phyloP scores from a whole-genome alignment of 2,113 vertebrate species.

The Lycaon pictus region DNA sequence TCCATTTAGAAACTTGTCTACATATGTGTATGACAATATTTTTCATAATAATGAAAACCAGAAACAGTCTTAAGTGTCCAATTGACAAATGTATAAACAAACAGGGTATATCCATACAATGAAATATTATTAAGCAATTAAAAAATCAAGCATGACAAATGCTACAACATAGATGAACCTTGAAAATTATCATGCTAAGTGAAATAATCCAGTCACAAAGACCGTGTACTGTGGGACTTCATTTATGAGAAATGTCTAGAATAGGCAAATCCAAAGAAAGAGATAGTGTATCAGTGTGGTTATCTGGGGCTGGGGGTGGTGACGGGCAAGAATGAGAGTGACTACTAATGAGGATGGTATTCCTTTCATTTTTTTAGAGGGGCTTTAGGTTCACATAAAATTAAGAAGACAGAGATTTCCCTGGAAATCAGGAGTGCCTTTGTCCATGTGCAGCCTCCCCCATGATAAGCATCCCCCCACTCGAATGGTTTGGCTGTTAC shows the following conservation, averaged over 20 bases:
- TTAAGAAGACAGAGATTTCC: not conserved
- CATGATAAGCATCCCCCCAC: not conserved
- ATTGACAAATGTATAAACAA: not conserved
- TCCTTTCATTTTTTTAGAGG: not conserved
- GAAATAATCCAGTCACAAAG: not conserved
- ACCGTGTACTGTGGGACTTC: not conserved
- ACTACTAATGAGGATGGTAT: not conserved
- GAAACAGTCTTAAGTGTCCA: not conserved
- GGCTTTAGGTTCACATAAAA: not conserved
- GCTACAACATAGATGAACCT: not conserved
- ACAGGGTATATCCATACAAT: not conserved
- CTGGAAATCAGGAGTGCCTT: no score
- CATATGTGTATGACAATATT: not conserved
- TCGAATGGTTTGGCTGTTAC: not conserved
- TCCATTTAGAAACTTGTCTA: not conserved
- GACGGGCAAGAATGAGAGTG: not conserved
- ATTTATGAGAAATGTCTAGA: not conserved
- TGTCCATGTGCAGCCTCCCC: not conserved
- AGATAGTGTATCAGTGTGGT: not conserved
- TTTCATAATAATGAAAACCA: not conserved
- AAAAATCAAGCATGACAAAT: not conserved
- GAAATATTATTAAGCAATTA: not conserved
- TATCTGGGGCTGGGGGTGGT: not conserved
- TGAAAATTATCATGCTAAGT: not conserved
- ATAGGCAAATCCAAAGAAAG: not conserved